Evolutionary conservation across 2,797 vertebrate species (phyloP).

Genomic region (Falco biarmicus): DNA sequence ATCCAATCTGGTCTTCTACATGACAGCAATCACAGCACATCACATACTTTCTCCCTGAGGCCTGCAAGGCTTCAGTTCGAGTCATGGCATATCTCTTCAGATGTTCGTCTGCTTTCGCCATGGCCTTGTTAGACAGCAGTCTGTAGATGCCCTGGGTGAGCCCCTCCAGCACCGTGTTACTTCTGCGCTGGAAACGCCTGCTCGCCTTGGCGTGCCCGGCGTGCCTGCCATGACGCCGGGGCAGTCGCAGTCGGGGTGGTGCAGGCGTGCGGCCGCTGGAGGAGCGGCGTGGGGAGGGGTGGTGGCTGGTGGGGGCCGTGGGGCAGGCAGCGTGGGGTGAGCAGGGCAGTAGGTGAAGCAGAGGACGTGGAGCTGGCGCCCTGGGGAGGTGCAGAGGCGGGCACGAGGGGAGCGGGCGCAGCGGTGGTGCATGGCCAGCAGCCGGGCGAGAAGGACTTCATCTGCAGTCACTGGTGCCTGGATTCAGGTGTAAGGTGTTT

Average conservation of each 20-base stretch:
- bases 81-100: background rate
- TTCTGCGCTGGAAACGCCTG: rapidly evolving
- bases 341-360: background rate
- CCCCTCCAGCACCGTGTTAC: rapidly evolving
- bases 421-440: rapidly evolving
- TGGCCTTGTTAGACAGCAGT: background rate
- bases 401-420: background rate
- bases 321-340: rapidly evolving
- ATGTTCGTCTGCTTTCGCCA: background rate
- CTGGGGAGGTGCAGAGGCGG: background rate
- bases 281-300: rapidly evolving
- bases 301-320: background rate
- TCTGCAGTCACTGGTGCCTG: background rate
- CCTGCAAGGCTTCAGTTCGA: background rate
- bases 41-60: background rate
- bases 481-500: background rate
- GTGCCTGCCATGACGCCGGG: rapidly evolving
- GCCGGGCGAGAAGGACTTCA: background rate
- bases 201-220: rapidly evolving
- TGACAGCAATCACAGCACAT: too few species aligned
- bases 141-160: background rate
- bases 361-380: rapidly evolving
- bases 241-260: rapidly evolving
- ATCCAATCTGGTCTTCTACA: background rate
- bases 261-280: rapidly evolving